phyloP scores from a whole-genome alignment of 1,140 invertebrate species.

The Musca domestica region DNA sequence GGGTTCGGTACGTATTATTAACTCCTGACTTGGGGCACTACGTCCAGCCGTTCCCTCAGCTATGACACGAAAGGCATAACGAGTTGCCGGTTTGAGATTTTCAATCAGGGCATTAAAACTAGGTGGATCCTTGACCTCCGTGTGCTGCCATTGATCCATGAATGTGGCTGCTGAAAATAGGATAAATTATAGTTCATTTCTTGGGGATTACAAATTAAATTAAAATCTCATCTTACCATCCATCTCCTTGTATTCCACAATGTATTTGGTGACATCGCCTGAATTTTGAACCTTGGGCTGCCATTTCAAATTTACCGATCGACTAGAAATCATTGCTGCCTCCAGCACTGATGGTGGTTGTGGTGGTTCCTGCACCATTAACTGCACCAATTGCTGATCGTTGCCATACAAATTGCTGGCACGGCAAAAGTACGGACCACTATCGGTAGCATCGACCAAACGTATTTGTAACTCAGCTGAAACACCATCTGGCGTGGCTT shows the following conservation, averaged over 20 bases:
- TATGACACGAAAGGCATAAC: constrained; percentile 71
- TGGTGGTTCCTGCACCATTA: constrained; percentile 80
- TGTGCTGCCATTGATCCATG: constrained; percentile 64
- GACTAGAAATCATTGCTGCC: constrained; percentile 67
- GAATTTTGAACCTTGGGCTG: constrained; percentile 67
- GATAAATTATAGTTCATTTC: neutral
- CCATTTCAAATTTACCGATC: constrained; percentile 74
- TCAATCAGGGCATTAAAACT: constrained; percentile 65
- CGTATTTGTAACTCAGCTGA: constrained; percentile 72
- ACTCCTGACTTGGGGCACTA: constrained; percentile 68
- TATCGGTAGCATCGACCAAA: constrained; percentile 70
- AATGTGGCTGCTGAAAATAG: constrained; percentile 33
- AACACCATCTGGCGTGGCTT: constrained; percentile 66
- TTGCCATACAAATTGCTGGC: constrained; percentile 79
- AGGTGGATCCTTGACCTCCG: constrained; percentile 64
- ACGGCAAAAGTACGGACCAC: constrained; percentile 78
- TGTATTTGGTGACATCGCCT: constrained; percentile 70
- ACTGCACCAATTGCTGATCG: constrained; percentile 77
- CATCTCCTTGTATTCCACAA: constrained; percentile 69
- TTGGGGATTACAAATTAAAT: neutral
- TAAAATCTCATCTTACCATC: constrained; percentile 54
- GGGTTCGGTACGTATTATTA: constrained; percentile 70
- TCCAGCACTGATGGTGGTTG: constrained; percentile 67
- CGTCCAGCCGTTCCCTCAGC: constrained; percentile 75
- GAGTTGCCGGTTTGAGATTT: constrained; percentile 74